Percentiles rank a stretch among this genome's conserved stretches.
phyloP scores from a whole-genome alignment of 2,797 vertebrate species.

The Antennarius maculatus region DNA sequence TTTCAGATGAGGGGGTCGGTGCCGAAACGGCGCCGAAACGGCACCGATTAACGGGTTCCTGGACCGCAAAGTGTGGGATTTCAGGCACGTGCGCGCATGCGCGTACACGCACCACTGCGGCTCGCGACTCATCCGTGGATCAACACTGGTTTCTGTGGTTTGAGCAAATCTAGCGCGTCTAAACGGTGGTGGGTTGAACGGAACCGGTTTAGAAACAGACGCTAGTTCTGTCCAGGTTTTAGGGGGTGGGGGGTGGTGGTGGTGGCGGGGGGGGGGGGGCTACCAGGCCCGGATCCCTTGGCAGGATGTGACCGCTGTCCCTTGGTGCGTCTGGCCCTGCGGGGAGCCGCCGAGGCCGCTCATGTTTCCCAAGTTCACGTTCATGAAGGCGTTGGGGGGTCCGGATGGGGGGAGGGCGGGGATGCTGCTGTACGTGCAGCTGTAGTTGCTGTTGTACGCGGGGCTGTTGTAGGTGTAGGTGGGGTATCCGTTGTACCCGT shows the following conservation, averaged over 20 bases:
- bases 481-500: constrained; percentile 83
- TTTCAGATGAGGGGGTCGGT: constrained; percentile 18
- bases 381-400: constrained; percentile 84
- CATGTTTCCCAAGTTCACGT: constrained; percentile 84
- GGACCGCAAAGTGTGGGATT: constrained; percentile 5
- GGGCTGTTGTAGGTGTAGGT: constrained; percentile 85
- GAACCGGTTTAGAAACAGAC: constrained; percentile 5
- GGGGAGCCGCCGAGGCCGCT: constrained; percentile 82
- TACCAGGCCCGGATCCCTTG: constrained; percentile 95
- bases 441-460: constrained; percentile 86
- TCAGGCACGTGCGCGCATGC: not conserved
- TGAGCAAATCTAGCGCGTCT: constrained; percentile 18
- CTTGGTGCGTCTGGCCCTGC: constrained; percentile 80
- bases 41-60: constrained; percentile 12
- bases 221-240: not conserved
- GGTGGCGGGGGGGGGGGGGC: constrained; percentile 16
- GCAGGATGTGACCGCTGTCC: constrained; percentile 83
- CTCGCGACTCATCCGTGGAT: constrained; percentile 10
- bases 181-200: constrained; percentile 2
- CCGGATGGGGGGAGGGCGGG: constrained; percentile 80
- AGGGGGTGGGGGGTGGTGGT: too few species aligned
- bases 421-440: constrained; percentile 87
- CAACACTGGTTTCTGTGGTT: constrained; percentile 35
- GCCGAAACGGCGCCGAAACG: constrained; percentile 19
- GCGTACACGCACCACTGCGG: too few species aligned